A percentile compares a stretch with the other conserved stretches of the same genome.
These are phyloP conservation scores for Aulostomus chinensis DNA, from an alignment of 2,797 vertebrate species.

Conservation along the genomic window DNA sequence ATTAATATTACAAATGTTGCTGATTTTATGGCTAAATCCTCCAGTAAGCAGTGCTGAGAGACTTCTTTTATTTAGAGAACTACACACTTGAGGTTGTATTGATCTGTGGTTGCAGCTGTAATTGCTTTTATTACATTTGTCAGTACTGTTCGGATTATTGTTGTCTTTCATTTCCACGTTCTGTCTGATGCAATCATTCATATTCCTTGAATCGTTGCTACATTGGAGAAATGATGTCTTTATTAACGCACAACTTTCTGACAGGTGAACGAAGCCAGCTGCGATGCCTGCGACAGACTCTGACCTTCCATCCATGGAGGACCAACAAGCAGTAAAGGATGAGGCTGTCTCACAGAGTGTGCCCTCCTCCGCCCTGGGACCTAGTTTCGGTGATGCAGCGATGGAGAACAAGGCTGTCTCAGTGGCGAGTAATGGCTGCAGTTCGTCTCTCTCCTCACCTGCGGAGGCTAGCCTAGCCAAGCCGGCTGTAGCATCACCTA, in stretches of 20 bases:
- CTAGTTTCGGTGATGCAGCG: slow-evolving; percentile 10
- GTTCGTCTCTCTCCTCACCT: slow-evolving; percentile 47
- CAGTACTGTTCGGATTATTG: too few relatives aligned
- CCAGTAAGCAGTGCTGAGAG: too few relatives aligned
- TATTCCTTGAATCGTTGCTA: background rate
- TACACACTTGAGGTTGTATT: too few relatives aligned
- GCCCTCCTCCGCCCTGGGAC: background rate
- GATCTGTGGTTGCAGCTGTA: too few relatives aligned
- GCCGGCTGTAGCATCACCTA: slow-evolving; percentile 17
- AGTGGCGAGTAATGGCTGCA: slow-evolving; percentile 41
- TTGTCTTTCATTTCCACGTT: too few relatives aligned
- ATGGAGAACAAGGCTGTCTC: slow-evolving; percentile 54
- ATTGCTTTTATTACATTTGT: too few relatives aligned
- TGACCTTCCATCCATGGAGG: slow-evolving; percentile 43
- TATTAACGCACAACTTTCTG: slow-evolving; percentile 2
- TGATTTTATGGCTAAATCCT: too few relatives aligned
- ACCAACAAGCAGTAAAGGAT: slow-evolving; percentile 14
- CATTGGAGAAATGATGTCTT: background rate
- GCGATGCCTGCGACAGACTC: slow-evolving; percentile 44
- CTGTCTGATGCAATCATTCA: too few relatives aligned
- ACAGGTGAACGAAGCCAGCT: slow-evolving; percentile 23
- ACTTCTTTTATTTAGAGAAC: too few relatives aligned
- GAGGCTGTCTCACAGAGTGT: slow-evolving; percentile 7
- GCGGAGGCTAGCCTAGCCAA: slow-evolving; percentile 66
- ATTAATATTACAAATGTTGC: too few relatives aligned